Base-by-base conservation (phyloP, 2,888 invertebrate genomes). In the Temnothorax rugatulus region DNA sequence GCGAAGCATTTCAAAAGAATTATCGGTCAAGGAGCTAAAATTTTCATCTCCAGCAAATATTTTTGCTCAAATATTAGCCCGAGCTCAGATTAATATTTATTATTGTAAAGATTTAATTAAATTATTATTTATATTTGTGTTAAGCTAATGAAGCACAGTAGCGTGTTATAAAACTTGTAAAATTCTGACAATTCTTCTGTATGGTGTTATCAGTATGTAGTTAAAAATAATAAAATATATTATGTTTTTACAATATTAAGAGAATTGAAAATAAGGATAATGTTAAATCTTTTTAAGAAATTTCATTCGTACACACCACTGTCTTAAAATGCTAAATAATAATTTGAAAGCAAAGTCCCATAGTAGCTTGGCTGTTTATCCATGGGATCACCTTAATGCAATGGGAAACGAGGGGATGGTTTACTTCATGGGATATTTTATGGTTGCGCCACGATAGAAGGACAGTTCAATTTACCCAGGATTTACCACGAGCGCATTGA, bases 381-480 rank as follows among this genome's bases (percentile, higher is more conserved):
- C 92, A 87, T 82, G 88, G 92, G 92, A 93, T 93, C 90, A 89
- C 57, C 88, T 91, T 93, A 93, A 93, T 92, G 92, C 92, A 92
- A 92, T 79, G 89, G 64, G 84, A 84, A 87, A 89, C 82, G 88
- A 85, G 86, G 88, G 84, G 88, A 84, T 84, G 85, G 90, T 88
- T 92, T 89, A 92, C 88, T 90, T 84, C 83, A 75, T 88, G 86
- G 89, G 90, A 89, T 92, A 91, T 88, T 93, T 93, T 93, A 93
- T 93, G 92, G 92, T 91, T 90, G 83, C 89, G 85, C 86, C 83
- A 86, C 88, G 82, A 89, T 89, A 88, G 91, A 91, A 87, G 84
- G 93, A 93, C 93, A 93, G 90, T 92, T 92, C 92, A 91, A 93
- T 93, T 92, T 89, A 87, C 84, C 86, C 44, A 90, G 93, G 93